phyloP scores from a whole-genome alignment of 2,888 invertebrate genomes.

The Leptopilina syphax region DNA sequence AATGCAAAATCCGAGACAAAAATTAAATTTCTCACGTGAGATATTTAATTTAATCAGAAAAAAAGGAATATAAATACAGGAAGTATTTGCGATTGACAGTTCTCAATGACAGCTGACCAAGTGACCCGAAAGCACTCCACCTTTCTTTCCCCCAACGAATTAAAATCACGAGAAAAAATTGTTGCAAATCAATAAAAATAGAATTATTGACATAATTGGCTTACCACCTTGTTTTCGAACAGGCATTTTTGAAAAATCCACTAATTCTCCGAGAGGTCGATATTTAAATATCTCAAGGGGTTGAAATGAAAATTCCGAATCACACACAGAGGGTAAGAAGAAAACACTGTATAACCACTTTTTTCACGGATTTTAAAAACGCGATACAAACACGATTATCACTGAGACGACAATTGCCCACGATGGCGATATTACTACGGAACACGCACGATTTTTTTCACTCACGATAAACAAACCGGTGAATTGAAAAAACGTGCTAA shows the following conservation, averaged over 20 bases:
- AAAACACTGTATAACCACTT: conserved; percentile 33
- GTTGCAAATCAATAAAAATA: conserved; percentile 24
- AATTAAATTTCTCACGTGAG: background rate
- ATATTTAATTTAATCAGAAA: too few relatives aligned
- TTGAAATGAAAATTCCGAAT: conserved; percentile 43
- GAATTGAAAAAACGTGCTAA: conserved; percentile 48
- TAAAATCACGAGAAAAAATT: conserved; percentile 20
- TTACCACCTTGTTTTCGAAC: conserved; percentile 60
- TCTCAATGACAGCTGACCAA: conserved; percentile 39
- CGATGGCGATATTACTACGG: conserved; percentile 44
- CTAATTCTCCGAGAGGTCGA: conserved; percentile 32
- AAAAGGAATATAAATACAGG: background rate
- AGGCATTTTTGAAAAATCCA: conserved; percentile 51
- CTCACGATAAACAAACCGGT: conserved; percentile 48
- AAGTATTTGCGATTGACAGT: conserved; percentile 21
- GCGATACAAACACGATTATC: conserved; percentile 50
- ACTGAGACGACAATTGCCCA: conserved; percentile 47
- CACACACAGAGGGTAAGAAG: conserved; percentile 27
- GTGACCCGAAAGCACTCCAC: conserved; percentile 35
- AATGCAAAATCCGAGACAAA: too few relatives aligned
- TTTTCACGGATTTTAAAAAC: conserved; percentile 44
- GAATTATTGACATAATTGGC: conserved; percentile 45
- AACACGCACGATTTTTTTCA: conserved; percentile 52
- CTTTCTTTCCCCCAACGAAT: conserved; percentile 18
- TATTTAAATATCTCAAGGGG: conserved; percentile 40